A percentile compares a stretch with the other conserved stretches of the same genome.
Evolutionary conservation across 2,888 invertebrate genomes (phyloP).

Genomic region (Eupithecia subfuscata): DNA sequence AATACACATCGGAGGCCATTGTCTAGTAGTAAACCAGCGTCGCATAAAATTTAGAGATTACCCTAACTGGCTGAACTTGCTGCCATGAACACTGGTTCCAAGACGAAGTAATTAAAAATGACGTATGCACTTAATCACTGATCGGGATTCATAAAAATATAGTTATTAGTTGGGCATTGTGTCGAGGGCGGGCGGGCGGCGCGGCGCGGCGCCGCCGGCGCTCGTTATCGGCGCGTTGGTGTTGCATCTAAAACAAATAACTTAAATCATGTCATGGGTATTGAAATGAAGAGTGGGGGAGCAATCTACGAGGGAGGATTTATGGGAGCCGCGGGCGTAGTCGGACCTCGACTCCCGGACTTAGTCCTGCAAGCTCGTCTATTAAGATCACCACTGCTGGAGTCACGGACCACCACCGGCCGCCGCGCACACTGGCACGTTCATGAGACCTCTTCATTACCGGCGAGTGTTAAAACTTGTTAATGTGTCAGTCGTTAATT

Average conservation of each 20-base stretch:
- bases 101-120: slow-evolving; percentile 53
- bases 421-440: background rate
- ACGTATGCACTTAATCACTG: slow-evolving; percentile 54
- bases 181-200: slow-evolving; percentile 22
- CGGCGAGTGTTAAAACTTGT: slow-evolving; percentile 81
- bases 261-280: slow-evolving; percentile 69
- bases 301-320: slow-evolving; percentile 75
- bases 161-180: slow-evolving; percentile 56
- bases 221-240: slow-evolving; percentile 60
- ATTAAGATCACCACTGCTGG: background rate
- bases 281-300: slow-evolving; percentile 62
- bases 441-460: slow-evolving; percentile 79
- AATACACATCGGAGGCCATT: background rate
- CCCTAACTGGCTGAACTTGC: background rate
- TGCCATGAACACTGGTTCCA: background rate
- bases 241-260: slow-evolving; percentile 75
- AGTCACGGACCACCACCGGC: background rate
- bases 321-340: slow-evolving; percentile 55
- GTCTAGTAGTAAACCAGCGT: background rate
- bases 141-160: slow-evolving; percentile 52
- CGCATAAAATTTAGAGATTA: background rate
- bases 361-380: background rate
- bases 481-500: slow-evolving; percentile 80
- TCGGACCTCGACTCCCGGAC: slow-evolving; percentile 36
- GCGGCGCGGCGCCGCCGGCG: slow-evolving; percentile 57